Evolutionary conservation across 1,140 invertebrate species (phyloP).

Genomic region (Drosophila orena): DNA sequence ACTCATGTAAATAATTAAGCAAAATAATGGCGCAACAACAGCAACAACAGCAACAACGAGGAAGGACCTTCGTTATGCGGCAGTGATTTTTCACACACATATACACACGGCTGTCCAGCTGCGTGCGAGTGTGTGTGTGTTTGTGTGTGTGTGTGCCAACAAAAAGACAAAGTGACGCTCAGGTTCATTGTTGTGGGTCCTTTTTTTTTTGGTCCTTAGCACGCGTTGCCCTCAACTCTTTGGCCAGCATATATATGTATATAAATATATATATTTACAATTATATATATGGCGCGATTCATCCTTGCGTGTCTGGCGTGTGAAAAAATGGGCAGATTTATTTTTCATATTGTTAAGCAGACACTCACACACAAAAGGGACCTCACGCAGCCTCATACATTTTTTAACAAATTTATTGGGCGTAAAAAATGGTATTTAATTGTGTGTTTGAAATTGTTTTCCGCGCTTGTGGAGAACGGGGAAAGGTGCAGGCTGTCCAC

Average conservation of each 20-base stretch:
- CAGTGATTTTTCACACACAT: constrained; percentile 67
- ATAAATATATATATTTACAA: not conserved
- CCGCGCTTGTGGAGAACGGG: constrained; percentile 18
- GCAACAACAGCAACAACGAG: constrained; percentile 45
- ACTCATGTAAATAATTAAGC: constrained; percentile 81
- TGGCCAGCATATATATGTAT: constrained; percentile 1
- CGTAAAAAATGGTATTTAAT: constrained; percentile 71
- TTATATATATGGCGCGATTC: constrained; percentile 1
- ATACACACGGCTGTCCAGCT: constrained; percentile 18
- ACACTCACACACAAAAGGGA: constrained; percentile 32
- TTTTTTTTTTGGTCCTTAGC: constrained; percentile 28
- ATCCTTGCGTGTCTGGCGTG: constrained; percentile 50
- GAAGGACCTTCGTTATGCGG: constrained; percentile 61
- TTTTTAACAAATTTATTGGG: constrained; percentile 74
- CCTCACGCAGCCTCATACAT: constrained; percentile 53
- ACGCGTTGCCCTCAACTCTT: constrained; percentile 41
- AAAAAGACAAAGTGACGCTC: not conserved
- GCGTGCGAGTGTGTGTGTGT: constrained; percentile 13
- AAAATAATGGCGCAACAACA: constrained; percentile 67
- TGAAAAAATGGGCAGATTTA: constrained; percentile 69
- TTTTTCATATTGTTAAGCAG: constrained; percentile 59
- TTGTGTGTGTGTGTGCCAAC: constrained; percentile 16
- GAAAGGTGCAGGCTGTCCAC: too few species aligned
- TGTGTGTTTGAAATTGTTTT: constrained; percentile 57
- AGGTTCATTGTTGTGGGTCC: constrained; percentile 1